phyloP scores from a whole-genome alignment of 2,888 invertebrate species.

The Sepioteuthis lessoniana region DNA sequence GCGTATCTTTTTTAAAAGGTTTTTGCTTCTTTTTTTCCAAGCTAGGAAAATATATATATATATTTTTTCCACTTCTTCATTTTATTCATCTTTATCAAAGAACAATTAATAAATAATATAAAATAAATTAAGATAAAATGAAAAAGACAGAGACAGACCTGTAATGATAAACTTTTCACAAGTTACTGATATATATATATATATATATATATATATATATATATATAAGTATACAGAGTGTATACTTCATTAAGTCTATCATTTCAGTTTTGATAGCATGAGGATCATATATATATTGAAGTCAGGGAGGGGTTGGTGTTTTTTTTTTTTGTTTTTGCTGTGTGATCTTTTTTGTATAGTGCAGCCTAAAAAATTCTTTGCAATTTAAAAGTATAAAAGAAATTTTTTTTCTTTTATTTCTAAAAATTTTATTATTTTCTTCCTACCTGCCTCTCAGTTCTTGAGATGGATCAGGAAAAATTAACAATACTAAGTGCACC shows the following conservation, averaged over 20 bases:
- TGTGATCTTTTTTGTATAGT: not conserved
- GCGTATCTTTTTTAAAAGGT: not conserved
- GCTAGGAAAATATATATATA: not conserved
- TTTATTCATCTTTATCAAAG: not conserved
- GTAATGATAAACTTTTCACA: not conserved
- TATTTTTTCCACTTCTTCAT: not conserved
- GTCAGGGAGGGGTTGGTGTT: not conserved
- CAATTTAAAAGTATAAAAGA: slow-evolving; percentile 33
- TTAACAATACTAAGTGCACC: not conserved
- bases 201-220: not conserved
- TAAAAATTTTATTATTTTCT: not conserved
- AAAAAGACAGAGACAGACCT: slow-evolving; percentile 17
- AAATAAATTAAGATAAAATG: slow-evolving; percentile 23
- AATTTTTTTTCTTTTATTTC: not conserved
- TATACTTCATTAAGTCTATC: not conserved
- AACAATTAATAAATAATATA: slow-evolving; percentile 24
- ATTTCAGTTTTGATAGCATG: not conserved
- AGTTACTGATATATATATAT: not conserved
- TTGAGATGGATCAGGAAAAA: not conserved
- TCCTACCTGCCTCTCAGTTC: not conserved
- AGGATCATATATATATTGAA: not conserved
- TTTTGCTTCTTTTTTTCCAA: not conserved
- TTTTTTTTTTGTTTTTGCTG: not conserved
- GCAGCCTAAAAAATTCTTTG: not conserved
- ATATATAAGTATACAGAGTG: not conserved